phyloP scores from a whole-genome alignment of 1,140 invertebrate species.

The Chionoecetes opilio region DNA sequence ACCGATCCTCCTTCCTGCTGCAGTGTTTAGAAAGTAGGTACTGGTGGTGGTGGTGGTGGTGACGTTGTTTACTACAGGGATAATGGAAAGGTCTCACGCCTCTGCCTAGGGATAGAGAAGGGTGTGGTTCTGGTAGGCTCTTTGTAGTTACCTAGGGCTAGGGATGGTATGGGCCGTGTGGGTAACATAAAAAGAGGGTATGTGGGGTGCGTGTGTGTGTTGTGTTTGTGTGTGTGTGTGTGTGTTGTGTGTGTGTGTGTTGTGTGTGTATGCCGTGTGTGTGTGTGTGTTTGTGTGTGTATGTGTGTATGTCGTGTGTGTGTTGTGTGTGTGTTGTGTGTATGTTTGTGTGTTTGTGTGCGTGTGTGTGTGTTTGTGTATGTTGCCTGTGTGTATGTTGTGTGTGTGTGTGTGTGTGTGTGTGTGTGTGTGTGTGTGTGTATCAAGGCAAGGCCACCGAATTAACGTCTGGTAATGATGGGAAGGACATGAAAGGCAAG shows the following conservation, averaged over 20 bases:
- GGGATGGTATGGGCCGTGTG: too few relatives aligned
- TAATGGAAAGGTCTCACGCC: background rate
- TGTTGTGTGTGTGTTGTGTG: too few relatives aligned
- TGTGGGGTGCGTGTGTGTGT: too few relatives aligned
- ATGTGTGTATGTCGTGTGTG: background rate
- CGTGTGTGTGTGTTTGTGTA: conserved; percentile 25
- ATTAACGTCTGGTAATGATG: background rate
- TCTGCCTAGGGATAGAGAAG: background rate
- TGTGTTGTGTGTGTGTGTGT: background rate
- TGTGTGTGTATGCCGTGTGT: too few relatives aligned
- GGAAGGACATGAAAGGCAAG: background rate
- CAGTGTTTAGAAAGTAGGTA: conserved; percentile 20
- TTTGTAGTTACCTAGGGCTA: too few relatives aligned
- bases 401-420: background rate
- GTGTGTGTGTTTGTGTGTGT: background rate
- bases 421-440: background rate
- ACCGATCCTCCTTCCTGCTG: too few relatives aligned
- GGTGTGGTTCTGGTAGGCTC: background rate
- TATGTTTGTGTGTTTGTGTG: background rate
- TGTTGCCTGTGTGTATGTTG: too few relatives aligned
- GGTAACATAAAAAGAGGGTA: too few relatives aligned
- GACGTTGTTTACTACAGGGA: background rate
- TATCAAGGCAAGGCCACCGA: background rate
- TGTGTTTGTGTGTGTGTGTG: background rate
- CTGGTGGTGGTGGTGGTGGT: background rate